Conservation (phyloP, 2,113 vertebrate species). For the Leucoraja erinaceus region DNA sequence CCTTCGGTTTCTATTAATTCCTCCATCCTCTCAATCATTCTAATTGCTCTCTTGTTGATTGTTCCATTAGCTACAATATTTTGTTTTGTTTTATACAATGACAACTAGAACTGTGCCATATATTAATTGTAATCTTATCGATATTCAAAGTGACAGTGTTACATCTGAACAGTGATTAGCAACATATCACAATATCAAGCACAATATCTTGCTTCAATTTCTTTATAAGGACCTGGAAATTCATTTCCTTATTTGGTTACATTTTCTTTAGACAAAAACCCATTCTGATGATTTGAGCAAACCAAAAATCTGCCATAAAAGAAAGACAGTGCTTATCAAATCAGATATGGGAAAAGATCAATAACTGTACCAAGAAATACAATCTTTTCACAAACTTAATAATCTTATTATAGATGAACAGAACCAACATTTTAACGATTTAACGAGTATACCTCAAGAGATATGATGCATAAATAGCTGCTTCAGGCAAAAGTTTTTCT, state of each 20-base stretch:
- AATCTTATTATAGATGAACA: background rate
- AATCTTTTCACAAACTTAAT: background rate
- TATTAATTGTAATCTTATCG: background rate
- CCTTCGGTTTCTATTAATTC: too few relatives aligned
- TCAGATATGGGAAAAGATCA: background rate
- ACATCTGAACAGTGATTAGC: background rate
- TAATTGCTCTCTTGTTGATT: background rate
- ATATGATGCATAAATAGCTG: constrained; percentile 76
- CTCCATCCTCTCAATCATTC: background rate
- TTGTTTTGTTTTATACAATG: background rate
- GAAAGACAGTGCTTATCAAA: background rate
- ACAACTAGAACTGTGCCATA: background rate
- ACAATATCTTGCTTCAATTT: background rate
- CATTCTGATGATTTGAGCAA: background rate
- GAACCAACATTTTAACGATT: background rate
- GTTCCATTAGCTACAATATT: background rate
- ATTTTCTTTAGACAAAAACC: background rate
- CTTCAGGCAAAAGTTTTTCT: constrained; percentile 78
- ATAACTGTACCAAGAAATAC: background rate
- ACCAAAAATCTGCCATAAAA: background rate
- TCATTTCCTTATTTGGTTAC: background rate
- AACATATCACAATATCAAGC: background rate
- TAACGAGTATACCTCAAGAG: constrained; percentile 66
- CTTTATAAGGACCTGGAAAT: background rate
- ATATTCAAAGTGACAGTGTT: background rate